phyloP scores from a whole-genome alignment of 2,888 invertebrate species.

The Phasia obesa region DNA sequence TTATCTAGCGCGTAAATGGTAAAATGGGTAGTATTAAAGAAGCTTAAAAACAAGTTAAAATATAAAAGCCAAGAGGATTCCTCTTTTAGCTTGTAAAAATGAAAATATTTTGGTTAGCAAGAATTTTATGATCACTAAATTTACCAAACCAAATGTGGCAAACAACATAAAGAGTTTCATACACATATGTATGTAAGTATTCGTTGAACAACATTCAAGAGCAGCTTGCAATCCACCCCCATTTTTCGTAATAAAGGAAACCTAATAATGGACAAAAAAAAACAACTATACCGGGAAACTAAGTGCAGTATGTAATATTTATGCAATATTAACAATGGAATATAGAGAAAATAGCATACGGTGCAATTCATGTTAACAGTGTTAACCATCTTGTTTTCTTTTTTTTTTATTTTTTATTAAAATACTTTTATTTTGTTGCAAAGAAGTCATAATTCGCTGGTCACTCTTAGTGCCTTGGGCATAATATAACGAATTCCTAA shows the following conservation, averaged over 20 bases:
- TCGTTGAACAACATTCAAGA: background rate
- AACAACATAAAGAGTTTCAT: conserved; percentile 12
- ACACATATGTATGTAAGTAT: too few relatives aligned
- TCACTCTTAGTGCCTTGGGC: background rate
- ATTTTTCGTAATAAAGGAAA: background rate
- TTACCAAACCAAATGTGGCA: background rate
- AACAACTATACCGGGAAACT: background rate
- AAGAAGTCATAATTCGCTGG: background rate
- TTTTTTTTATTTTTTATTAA: background rate
- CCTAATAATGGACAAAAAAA: background rate
- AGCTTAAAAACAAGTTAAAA: conserved; percentile 25
- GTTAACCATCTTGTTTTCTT: conserved; percentile 5
- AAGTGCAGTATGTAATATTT: conserved; percentile 21
- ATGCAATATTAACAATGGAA: conserved; percentile 6
- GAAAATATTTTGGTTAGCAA: conserved; percentile 9
- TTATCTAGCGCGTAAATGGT: conserved; percentile 53
- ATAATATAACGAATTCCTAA: conserved; percentile 27
- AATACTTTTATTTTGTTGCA: background rate
- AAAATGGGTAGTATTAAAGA: conserved; percentile 28
- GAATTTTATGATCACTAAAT: conserved; percentile 29
- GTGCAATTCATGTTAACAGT: conserved; percentile 30
- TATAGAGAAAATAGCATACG: conserved; percentile 23
- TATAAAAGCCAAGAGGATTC: conserved; percentile 15
- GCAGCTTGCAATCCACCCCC: background rate
- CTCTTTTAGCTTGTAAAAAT: background rate